Conservation (phyloP, 2,113 vertebrate genomes). For the Okapia johnstoni region DNA sequence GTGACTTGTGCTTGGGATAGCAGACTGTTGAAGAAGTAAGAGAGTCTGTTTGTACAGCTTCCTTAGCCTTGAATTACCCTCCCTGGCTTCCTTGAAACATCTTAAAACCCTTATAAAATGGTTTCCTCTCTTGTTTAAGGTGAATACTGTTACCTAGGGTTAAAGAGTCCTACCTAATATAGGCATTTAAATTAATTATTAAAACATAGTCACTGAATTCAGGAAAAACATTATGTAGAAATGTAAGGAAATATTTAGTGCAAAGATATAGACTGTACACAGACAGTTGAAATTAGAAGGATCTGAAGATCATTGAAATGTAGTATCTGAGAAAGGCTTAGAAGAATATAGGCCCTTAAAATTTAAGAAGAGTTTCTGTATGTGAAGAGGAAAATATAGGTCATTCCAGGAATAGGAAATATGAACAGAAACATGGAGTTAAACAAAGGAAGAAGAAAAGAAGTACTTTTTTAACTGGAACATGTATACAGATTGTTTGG, state of each 20-base stretch:
- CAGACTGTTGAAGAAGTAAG: neutral
- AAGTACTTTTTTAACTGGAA: neutral
- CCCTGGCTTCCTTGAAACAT: neutral
- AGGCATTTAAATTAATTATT: neutral
- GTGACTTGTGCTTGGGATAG: neutral
- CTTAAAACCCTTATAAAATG: neutral
- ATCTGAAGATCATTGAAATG: neutral
- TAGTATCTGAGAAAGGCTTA: neutral
- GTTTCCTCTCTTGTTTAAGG: neutral
- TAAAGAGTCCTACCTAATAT: neutral
- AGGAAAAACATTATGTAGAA: neutral
- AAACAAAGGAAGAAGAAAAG: neutral
- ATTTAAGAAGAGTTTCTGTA: neutral
- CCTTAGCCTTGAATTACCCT: neutral
- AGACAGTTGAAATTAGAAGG: neutral
- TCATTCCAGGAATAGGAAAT: neutral
- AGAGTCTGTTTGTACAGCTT: neutral
- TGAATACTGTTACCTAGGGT: neutral
- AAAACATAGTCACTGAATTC: neutral
- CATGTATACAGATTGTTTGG: neutral
- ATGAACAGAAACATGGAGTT: neutral
- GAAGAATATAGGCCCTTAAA: neutral
- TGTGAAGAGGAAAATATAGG: neutral
- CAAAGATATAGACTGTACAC: neutral
- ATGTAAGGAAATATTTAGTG: neutral